phyloP scores from a whole-genome alignment of 2,888 invertebrate species.

The Scrobipalpa costella region DNA sequence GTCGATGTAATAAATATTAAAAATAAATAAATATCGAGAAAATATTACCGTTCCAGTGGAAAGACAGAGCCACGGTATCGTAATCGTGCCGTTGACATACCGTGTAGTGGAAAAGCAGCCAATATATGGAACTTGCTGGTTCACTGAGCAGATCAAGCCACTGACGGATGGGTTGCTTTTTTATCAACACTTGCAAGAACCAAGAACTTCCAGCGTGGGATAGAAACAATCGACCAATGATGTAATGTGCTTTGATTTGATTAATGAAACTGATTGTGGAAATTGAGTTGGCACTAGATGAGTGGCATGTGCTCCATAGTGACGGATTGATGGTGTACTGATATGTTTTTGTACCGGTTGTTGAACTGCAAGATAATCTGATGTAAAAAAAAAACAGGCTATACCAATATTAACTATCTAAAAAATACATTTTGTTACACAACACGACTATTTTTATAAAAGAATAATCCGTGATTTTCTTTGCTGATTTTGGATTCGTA shows the following conservation, averaged over 20 bases:
- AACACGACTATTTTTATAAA: neutral
- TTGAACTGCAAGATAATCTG: constrained; percentile 58
- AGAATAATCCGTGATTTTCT: neutral
- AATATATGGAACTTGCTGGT: constrained; percentile 51
- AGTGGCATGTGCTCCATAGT: constrained; percentile 55
- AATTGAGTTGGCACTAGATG: constrained; percentile 62
- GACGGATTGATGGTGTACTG: constrained; percentile 51
- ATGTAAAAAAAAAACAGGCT: constrained; percentile 36
- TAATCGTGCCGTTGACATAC: too few relatives aligned
- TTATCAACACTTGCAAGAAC: constrained; percentile 45
- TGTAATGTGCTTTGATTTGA: constrained; percentile 59
- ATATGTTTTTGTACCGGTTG: constrained; percentile 51
- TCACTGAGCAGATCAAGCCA: constrained; percentile 58
- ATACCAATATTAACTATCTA: constrained; percentile 22
- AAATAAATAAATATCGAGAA: too few relatives aligned
- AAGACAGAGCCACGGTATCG: too few relatives aligned
- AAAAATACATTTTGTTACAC: neutral
- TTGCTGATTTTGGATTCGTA: neutral
- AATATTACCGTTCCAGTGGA: too few relatives aligned
- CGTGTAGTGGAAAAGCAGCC: too few relatives aligned
- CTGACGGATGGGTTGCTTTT: constrained; percentile 55
- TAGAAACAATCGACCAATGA: constrained; percentile 50
- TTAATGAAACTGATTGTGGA: constrained; percentile 71
- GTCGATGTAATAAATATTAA: too few relatives aligned
- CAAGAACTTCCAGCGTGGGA: constrained; percentile 57